These are phyloP conservation scores for Rhingia campestris DNA, from an alignment of 2,888 invertebrate species.

Conservation along the genomic window DNA sequence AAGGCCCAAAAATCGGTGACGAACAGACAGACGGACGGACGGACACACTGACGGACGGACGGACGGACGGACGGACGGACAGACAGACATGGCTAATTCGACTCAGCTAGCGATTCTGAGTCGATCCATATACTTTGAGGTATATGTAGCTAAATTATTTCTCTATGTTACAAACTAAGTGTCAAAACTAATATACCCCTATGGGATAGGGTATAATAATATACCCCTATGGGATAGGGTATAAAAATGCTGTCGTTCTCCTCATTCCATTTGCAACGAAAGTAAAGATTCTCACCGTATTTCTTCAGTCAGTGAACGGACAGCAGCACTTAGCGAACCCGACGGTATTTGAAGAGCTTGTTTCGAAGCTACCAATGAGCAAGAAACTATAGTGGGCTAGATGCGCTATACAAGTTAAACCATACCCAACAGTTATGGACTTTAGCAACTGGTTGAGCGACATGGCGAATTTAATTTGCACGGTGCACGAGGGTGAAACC, in stretches of 20 bases:
- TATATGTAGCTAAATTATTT: too few species aligned
- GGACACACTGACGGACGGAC: too few species aligned
- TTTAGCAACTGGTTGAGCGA: constrained; percentile 23
- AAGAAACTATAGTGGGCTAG: constrained; percentile 33
- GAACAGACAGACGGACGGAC: too few species aligned
- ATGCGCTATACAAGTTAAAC: neutral
- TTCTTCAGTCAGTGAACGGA: neutral
- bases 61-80: too few species aligned
- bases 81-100: too few species aligned
- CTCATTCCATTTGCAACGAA: neutral
- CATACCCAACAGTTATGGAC: constrained; percentile 8
- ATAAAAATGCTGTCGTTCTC: neutral
- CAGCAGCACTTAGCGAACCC: constrained; percentile 36
- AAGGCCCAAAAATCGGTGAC: too few species aligned
- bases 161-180: too few species aligned
- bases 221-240: too few species aligned
- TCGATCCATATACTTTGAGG: too few species aligned
- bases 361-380: constrained; percentile 34
- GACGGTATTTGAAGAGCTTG: constrained; percentile 41
- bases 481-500: neutral
- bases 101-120: too few species aligned
- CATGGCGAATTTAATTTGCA: neutral
- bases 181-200: too few species aligned
- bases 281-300: neutral
- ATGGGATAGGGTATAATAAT: neutral